Evolutionary conservation across 2,113 vertebrate species (phyloP), one percentile per base, ranked within the genome.

Genomic region (Pseudorhombus dupliciocellatus): DNA sequence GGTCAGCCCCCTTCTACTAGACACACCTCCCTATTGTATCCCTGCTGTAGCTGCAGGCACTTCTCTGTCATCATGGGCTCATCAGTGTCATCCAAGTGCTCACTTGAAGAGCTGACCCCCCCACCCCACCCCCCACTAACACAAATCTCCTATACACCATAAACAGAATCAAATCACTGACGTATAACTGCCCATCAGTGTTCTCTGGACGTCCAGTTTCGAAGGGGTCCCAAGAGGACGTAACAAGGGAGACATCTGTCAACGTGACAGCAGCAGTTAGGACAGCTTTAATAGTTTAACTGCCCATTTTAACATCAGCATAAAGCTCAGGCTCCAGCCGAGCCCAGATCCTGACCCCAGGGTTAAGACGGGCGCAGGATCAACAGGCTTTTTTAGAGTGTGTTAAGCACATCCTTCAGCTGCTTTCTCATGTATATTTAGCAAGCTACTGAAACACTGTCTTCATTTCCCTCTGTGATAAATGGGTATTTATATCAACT

Each of bases 361-460:
- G 66, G 76, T 80, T 85, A 79, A 80, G 86, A 78, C 24, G 25
- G 73, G 75, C 82, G 70, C 77, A 66, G 83, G 81, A 90, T 91
- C 86, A 88, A 80, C 83, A 76, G 75, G 84, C 65, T 67, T 87
- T 75, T 85, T 86, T 70, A 79, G 71, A 83, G 65, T 53, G 73
- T 87, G 83, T 87, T 81, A 87, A 88, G 80, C 87, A 81, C 79
- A 83, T 85, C 81, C 76, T 65, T 64, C 70, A 79, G 77, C 83
- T 84, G 66, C 74, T 78, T 87, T 90, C 81, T 85, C 81, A 87
- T 88, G 86, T 92, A 91, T 92, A 87, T 91, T 90, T 91, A 92
- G 88, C 70, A 25, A 59, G 80, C 64, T 77, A 61, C 73, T 80
- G 57, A 89, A 83, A 81, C 66, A 72, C 81, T 83, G 63, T 71